Evolutionary conservation across 2,113 vertebrate genomes (phyloP).

Genomic region (Triplophysa rosa): DNA sequence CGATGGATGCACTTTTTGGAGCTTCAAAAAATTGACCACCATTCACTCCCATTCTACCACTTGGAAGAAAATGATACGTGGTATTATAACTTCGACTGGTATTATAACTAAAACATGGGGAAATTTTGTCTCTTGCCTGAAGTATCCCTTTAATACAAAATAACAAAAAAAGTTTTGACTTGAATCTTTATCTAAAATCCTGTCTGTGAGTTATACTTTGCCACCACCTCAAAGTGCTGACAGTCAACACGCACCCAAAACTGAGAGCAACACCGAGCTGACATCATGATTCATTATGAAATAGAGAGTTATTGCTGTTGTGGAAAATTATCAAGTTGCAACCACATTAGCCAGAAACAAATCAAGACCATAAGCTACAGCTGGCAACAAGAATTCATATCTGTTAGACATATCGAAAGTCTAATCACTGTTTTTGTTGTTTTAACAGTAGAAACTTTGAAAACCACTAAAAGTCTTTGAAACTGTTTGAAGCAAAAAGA

Average conservation of each 20-base stretch:
- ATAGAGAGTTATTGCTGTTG: constrained; percentile 31
- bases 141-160: too few species aligned
- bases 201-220: neutral
- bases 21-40: too few species aligned
- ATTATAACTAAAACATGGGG: too few species aligned
- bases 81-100: too few species aligned
- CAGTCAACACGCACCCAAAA: constrained; percentile 3
- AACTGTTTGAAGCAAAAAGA: constrained; percentile 41
- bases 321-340: constrained; percentile 33
- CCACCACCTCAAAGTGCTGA: constrained; percentile 12
- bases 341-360: constrained; percentile 36
- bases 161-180: neutral
- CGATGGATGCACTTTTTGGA: too few species aligned
- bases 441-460: neutral
- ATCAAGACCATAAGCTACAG: constrained; percentile 32
- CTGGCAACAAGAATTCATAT: constrained; percentile 3
- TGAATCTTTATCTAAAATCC: neutral
- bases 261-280: constrained; percentile 25
- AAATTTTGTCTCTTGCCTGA: too few species aligned
- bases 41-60: too few species aligned
- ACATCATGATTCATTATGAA: constrained; percentile 28
- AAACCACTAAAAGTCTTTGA: neutral
- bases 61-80: too few species aligned
- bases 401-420: neutral
- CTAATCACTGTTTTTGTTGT: neutral